A percentile compares a stretch with the other conserved stretches of the same genome.
Conservation (phyloP, 2,888 invertebrate genomes). For the Cosmia trapezina region DNA sequence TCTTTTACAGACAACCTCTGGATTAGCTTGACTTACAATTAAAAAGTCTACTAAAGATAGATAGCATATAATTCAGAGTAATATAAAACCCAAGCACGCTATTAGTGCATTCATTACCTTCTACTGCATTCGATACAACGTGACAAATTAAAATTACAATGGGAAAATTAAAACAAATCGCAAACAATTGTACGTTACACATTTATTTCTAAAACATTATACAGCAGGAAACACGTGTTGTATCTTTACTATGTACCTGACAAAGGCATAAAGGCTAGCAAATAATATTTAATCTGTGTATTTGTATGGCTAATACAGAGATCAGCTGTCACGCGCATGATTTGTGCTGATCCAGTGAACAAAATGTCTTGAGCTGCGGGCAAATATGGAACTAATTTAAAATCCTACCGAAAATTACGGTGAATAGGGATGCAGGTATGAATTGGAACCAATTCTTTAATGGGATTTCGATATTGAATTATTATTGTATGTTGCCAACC, state of each 20-base stretch:
- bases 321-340: conserved; percentile 65
- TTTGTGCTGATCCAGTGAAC: conserved; percentile 28
- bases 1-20: too few species aligned
- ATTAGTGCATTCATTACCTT: conserved; percentile 20
- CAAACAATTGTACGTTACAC: conserved; percentile 24
- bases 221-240: conserved; percentile 53
- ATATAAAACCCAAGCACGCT: background rate
- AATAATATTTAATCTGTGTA: conserved; percentile 57
- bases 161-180: conserved; percentile 39
- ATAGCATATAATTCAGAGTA: conserved; percentile 5
- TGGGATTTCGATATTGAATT: too few species aligned
- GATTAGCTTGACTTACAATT: too few species aligned
- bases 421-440: background rate
- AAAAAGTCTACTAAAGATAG: background rate
- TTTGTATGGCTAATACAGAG: conserved; percentile 43
- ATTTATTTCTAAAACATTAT: conserved; percentile 52
- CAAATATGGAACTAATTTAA: background rate
- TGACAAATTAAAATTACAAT: conserved; percentile 47
- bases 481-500: background rate
- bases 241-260: conserved; percentile 46
- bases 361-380: conserved; percentile 1
- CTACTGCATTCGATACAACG: conserved; percentile 21
- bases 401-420: background rate
- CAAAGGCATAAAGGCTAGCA: conserved; percentile 54
- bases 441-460: too few species aligned